Conservation (phyloP, 1,140 invertebrate genomes). For the Philopotamus ludificatus region DNA sequence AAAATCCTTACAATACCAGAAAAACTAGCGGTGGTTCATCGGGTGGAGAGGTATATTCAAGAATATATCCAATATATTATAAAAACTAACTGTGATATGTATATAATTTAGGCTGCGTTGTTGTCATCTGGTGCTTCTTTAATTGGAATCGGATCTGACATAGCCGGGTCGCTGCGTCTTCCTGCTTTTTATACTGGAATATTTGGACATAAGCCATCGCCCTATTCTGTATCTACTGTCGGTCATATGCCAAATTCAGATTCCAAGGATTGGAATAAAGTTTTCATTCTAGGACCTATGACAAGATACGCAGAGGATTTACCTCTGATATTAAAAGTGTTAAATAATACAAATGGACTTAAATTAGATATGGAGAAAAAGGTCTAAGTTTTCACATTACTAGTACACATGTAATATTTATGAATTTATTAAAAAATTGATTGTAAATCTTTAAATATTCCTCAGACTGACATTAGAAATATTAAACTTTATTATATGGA, state of each 20-base stretch:
- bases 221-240: conserved; percentile 59
- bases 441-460: conserved; percentile 39
- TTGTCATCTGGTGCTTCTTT: conserved; percentile 73
- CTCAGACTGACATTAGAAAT: conserved; percentile 64
- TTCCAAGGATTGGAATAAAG: conserved; percentile 59
- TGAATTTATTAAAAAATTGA: too few species aligned
- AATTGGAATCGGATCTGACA: conserved; percentile 79
- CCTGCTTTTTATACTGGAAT: conserved; percentile 85
- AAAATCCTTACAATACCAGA: conserved; percentile 83
- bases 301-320: conserved; percentile 81
- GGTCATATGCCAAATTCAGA: conserved; percentile 60
- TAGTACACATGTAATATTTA: too few species aligned
- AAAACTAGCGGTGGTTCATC: conserved; percentile 75
- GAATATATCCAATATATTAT: conserved; percentile 35
- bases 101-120: conserved; percentile 58
- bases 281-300: conserved; percentile 76
- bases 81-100: not conserved
- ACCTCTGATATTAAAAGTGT: conserved; percentile 67
- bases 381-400: conserved; percentile 47
- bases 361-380: conserved; percentile 64
- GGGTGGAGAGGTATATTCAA: conserved; percentile 67
- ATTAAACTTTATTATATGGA: conserved; percentile 79
- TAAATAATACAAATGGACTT: conserved; percentile 58
- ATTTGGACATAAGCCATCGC: conserved; percentile 79
- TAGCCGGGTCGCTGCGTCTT: conserved; percentile 80